Percentiles rank a stretch among this genome's conserved stretches.
These are phyloP conservation scores for Antechinus stuartii DNA, from an alignment of 2,113 vertebrate genomes.

Conservation along the genomic window DNA sequence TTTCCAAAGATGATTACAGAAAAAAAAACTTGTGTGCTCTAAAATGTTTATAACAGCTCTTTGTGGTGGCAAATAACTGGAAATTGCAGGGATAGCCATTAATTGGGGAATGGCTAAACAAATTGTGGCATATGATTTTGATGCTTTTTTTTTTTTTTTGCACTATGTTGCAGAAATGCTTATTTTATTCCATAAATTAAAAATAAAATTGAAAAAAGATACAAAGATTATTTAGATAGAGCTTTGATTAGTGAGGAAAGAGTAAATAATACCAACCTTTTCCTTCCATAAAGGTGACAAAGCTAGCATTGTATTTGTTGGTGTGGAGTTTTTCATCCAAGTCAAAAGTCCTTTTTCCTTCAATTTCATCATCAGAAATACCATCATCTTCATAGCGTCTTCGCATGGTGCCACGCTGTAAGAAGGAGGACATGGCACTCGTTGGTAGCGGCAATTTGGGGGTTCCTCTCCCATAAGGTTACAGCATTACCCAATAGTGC, in stretches of 20 bases:
- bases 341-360: slow-evolving; percentile 97
- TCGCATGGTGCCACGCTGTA: slow-evolving; percentile 93
- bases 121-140: no score
- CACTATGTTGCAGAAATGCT: no score
- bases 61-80: no score
- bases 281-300: slow-evolving; percentile 96
- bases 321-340: slow-evolving; percentile 95
- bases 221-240: not conserved
- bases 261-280: slow-evolving; percentile 89
- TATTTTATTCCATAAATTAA: no score
- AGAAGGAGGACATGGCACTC: not conserved
- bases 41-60: no score
- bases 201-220: not conserved
- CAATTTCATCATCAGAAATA: slow-evolving; percentile 98
- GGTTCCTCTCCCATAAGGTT: not conserved
- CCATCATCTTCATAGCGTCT: slow-evolving; percentile 97
- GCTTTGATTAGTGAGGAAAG: not conserved
- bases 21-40: no score
- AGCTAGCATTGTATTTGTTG: slow-evolving; percentile 89
- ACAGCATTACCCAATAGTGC: not conserved
- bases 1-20: no score
- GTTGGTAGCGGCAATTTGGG: not conserved
- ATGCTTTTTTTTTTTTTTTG: no score
- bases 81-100: no score
- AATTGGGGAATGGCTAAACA: no score